Base-by-base conservation (phyloP, 2,797 vertebrate genomes). In the Chromobotia macracanthus region DNA sequence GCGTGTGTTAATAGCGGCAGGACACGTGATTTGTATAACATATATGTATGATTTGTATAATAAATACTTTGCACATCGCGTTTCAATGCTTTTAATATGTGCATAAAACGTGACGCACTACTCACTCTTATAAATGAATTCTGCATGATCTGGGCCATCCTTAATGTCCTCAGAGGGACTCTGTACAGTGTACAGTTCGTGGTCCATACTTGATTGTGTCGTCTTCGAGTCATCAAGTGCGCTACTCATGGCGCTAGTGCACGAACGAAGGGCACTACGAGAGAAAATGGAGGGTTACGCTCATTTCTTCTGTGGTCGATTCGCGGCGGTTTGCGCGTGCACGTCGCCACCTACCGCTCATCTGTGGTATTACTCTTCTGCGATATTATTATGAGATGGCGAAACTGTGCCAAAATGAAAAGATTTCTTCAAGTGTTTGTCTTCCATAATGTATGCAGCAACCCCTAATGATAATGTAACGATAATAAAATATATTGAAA, bases 51-150 rank as follows among this genome's bases (percentile, higher is more conserved):
- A 70, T 78, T 48, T 61, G 48, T n/a, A 0, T 12, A 15, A 25
- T 19, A 23, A 60, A 16, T n/a, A n/a, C n/a, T n/a, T n/a, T n/a
- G n/a, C n/a, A n/a, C n/a, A n/a, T n/a, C n/a, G n/a, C n/a, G n/a
- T 11, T 44, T 44, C 1, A 44, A 44, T 44, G 41, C 11, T 44
- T 44, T 44, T n/a, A n/a, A 10, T 10, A 44, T 44, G 41, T 1
- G 9, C 41, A 44, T 44, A 11, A 44, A 67, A 21, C n/a, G n/a
- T 25, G 38, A 10, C 3, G 31, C 6, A 56, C 6, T 58, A 86
- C 91, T 90, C 73, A 93, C 91, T 86, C 87, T 91, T 91, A 83
- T 90, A 91, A 0, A 90, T 86, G 69, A 84, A 88, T 50, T 89
- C 90, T 21, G 61, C 21, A 10, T 79, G 80, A 4, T 18, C 82